phyloP scores from a whole-genome alignment of 2,888 invertebrate genomes.

The Atherix ibis region DNA sequence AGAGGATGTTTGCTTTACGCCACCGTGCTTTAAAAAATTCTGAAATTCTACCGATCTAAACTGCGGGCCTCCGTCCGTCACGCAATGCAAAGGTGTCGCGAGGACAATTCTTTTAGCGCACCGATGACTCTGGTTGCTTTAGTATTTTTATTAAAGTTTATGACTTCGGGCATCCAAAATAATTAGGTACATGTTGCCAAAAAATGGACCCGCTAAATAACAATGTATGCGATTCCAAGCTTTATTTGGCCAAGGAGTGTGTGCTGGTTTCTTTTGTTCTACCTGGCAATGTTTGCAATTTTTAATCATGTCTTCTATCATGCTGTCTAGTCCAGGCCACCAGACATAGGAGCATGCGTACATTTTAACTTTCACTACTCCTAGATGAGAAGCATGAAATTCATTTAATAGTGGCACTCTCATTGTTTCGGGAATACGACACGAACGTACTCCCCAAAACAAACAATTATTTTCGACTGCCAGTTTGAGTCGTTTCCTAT shows the following conservation, averaged over 20 bases:
- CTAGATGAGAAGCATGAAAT: not conserved
- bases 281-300: not conserved
- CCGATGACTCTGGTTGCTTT: not conserved
- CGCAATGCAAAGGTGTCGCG: not conserved
- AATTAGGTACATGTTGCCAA: not conserved
- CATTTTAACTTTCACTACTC: not conserved
- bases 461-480: too few species aligned
- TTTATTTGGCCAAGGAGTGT: not conserved
- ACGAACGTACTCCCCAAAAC: too few species aligned
- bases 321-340: not conserved
- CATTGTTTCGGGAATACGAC: too few species aligned
- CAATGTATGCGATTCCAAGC: not conserved
- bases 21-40: not conserved
- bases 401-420: not conserved
- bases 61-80: not conserved
- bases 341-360: not conserved
- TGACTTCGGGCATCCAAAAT: not conserved
- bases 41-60: not conserved
- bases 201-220: not conserved
- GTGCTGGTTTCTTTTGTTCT: not conserved
- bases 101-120: not conserved
- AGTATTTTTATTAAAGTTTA: not conserved
- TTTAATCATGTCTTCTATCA: not conserved
- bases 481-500: too few species aligned
- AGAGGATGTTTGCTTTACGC: not conserved